These are phyloP conservation scores for Actinernus sp. DNA, from an alignment of 92 coral and sea anemone genomes.

Conservation along the genomic window DNA sequence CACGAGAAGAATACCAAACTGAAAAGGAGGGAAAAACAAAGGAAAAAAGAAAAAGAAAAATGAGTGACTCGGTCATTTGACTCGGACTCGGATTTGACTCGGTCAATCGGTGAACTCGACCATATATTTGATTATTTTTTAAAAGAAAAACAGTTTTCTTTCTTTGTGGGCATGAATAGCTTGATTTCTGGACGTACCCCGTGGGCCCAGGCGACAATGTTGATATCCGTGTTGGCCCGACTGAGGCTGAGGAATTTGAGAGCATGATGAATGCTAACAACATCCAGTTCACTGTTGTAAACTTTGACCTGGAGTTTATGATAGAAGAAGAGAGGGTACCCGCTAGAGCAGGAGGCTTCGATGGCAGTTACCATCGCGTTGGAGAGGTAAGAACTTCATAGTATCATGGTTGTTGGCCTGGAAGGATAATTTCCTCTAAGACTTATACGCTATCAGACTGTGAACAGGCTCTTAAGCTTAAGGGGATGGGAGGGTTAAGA, in stretches of 20 bases:
- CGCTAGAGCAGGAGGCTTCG: conserved; percentile 77
- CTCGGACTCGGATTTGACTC: too few relatives aligned
- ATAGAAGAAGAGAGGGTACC: conserved; percentile 58
- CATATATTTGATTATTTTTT: neutral
- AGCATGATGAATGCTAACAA: conserved; percentile 47
- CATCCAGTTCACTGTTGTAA: conserved; percentile 51
- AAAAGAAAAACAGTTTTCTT: neutral
- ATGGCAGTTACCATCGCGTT: conserved; percentile 60
- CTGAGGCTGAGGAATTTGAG: conserved; percentile 47
- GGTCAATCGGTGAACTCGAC: too few relatives aligned
- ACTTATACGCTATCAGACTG: too few relatives aligned
- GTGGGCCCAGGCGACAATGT: conserved; percentile 54
- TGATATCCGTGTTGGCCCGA: conserved; percentile 71
- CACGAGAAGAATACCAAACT: too few relatives aligned
- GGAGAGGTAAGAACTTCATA: conserved; percentile 58
- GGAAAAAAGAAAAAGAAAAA: too few relatives aligned
- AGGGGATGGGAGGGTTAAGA: too few relatives aligned
- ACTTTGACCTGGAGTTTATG: conserved; percentile 43
- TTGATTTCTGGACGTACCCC: conserved; percentile 95
- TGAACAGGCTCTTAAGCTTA: too few relatives aligned
- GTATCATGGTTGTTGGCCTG: too few relatives aligned
- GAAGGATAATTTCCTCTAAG: too few relatives aligned
- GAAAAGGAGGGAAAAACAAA: too few relatives aligned
- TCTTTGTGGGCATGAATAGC: conserved; percentile 22
- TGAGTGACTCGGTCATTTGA: too few relatives aligned